phyloP scores from a whole-genome alignment of 2,888 invertebrate genomes.

The Meloe dianella region DNA sequence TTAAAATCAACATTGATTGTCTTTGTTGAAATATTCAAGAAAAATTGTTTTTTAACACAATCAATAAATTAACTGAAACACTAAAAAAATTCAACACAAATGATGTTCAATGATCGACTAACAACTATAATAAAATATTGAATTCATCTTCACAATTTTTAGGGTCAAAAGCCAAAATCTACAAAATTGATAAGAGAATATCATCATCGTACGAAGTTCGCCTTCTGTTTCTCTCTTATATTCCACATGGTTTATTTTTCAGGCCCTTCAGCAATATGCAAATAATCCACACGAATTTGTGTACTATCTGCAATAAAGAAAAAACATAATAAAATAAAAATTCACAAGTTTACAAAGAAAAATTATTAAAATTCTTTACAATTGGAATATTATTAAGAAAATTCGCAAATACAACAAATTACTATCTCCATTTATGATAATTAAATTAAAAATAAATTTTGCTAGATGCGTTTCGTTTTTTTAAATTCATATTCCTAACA shows the following conservation, averaged over 20 bases:
- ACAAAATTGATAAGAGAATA: slow-evolving; percentile 45
- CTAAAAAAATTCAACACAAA: background rate
- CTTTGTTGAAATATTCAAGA: background rate
- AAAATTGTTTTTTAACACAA: background rate
- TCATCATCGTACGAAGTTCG: slow-evolving; percentile 44
- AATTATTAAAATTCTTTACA: background rate
- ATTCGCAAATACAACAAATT: background rate
- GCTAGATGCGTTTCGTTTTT: background rate
- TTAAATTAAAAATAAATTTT: background rate
- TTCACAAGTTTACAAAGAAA: background rate
- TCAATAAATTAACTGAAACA: background rate
- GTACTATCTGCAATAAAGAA: background rate
- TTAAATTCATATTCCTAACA: background rate
- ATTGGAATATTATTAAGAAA: background rate
- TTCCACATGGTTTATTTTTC: slow-evolving; percentile 3
- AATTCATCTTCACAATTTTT: slow-evolving; percentile 40
- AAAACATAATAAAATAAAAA: background rate
- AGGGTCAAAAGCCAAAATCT: slow-evolving; percentile 45
- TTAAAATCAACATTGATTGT: slow-evolving; percentile 30
- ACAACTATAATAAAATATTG: slow-evolving; percentile 30
- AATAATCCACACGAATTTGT: background rate
- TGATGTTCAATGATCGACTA: background rate
- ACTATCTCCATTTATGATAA: background rate
- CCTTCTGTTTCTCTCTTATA: background rate
- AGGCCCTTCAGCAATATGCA: slow-evolving; percentile 9